Conservation (phyloP, 2,113 vertebrate species). For the Platysternon megacephalum region DNA sequence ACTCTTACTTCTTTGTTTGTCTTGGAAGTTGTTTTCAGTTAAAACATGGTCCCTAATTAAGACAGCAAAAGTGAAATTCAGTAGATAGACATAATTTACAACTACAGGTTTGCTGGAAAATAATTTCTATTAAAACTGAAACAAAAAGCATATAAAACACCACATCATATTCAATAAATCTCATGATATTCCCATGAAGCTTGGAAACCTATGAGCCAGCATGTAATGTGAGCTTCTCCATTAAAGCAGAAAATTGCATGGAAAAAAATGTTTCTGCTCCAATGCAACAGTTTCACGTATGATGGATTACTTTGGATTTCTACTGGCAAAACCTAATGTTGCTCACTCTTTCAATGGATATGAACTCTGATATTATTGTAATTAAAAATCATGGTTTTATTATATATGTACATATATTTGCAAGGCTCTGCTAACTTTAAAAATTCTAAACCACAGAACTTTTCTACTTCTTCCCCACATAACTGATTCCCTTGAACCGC, state of each 20-base stretch:
- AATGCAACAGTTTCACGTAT: slow-evolving; percentile 52
- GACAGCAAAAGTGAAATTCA: not conserved
- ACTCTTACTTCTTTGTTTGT: not conserved
- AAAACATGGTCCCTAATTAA: not conserved
- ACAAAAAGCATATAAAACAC: slow-evolving; percentile 12
- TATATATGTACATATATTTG: not conserved
- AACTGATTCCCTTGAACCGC: not conserved
- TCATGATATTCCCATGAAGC: slow-evolving; percentile 28
- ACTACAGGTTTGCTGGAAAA: slow-evolving; percentile 53
- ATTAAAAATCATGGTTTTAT: slow-evolving; percentile 29
- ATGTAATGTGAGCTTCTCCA: slow-evolving; percentile 56
- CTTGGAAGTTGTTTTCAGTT: not conserved
- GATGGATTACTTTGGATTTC: slow-evolving; percentile 46
- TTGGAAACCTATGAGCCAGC: slow-evolving; percentile 35
- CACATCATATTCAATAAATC: slow-evolving; percentile 52
- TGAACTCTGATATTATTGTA: slow-evolving; percentile 28
- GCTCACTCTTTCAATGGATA: not conserved
- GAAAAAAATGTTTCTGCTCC: slow-evolving; percentile 52
- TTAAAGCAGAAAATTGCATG: slow-evolving; percentile 71
- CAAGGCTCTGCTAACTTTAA: not conserved
- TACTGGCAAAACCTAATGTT: slow-evolving; percentile 14
- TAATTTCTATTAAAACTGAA: slow-evolving; percentile 30
- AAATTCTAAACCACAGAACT: not conserved
- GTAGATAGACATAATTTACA: not conserved
- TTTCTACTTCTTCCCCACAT: slow-evolving; percentile 7